Conservation (phyloP, 2,113 vertebrate genomes). For the Synodontis membranacea region DNA sequence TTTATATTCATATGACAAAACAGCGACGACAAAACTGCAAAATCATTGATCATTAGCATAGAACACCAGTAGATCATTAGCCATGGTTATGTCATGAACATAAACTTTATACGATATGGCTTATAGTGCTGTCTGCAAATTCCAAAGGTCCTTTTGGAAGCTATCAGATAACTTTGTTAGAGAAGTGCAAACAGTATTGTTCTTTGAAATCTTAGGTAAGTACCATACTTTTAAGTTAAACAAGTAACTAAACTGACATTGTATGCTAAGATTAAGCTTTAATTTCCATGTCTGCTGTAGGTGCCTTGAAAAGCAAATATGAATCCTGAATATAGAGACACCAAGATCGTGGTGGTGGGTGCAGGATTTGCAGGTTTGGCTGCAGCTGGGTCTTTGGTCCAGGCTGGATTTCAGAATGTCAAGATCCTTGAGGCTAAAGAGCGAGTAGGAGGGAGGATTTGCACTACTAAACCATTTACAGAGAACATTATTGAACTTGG, state of each 20-base stretch:
- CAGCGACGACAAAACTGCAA: too few relatives aligned
- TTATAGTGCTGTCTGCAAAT: not conserved
- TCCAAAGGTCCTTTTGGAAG: slow-evolving; percentile 5
- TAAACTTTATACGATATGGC: not conserved
- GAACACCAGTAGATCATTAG: not conserved
- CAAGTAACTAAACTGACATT: not conserved
- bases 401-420: slow-evolving; percentile 56
- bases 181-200: slow-evolving; percentile 2
- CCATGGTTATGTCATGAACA: not conserved
- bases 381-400: slow-evolving; percentile 54
- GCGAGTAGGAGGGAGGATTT: slow-evolving; percentile 58
- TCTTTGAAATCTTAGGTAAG: not conserved
- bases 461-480: slow-evolving; percentile 59
- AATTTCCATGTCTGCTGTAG: not conserved
- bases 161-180: not conserved
- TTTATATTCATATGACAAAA: not conserved
- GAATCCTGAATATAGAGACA: not conserved
- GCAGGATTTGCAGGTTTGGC: slow-evolving; percentile 64
- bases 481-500: slow-evolving; percentile 61
- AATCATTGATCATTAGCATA: too few relatives aligned
- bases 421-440: slow-evolving; percentile 59
- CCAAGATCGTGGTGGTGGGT: slow-evolving; percentile 61
- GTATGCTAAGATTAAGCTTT: not conserved
- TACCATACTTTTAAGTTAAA: not conserved
- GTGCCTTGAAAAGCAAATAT: slow-evolving; percentile 6